phyloP scores from a whole-genome alignment of 92 coral and sea anemone species.

The Blastomussa wellsi region DNA sequence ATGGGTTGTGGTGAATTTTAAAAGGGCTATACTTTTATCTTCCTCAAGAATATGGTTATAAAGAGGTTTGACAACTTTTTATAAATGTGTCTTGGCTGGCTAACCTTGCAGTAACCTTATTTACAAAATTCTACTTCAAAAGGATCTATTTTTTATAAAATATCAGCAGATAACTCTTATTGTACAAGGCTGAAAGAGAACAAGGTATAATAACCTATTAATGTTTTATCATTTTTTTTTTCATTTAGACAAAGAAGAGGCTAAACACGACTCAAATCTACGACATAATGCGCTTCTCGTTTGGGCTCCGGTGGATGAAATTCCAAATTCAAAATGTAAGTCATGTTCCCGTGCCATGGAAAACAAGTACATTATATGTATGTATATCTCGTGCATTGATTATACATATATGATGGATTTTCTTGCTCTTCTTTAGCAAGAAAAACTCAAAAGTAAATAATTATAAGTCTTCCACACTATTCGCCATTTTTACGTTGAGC shows the following conservation, averaged over 20 bases:
- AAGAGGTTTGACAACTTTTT: not conserved
- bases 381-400: no score
- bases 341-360: not conserved
- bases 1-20: not conserved
- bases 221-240: not conserved
- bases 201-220: not conserved
- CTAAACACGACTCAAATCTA: slow-evolving; percentile 48
- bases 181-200: no score
- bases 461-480: no score
- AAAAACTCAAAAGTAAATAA: no score
- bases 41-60: not conserved
- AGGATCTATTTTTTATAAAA: no score
- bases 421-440: no score
- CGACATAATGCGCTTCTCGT: slow-evolving; percentile 91
- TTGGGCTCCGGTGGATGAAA: slow-evolving; percentile 90
- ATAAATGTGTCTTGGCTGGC: no score
- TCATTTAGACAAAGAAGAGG: slow-evolving; percentile 62
- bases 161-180: not conserved
- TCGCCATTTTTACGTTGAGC: no score
- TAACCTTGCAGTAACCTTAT: not conserved
- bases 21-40: not conserved
- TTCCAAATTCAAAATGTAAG: slow-evolving; percentile 86
- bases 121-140: not conserved
- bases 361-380: no score
- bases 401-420: no score